Evolutionary conservation across 2,797 vertebrate species (phyloP), one percentile per base, ranked within the genome.

Genomic region (Tangara arthus): DNA sequence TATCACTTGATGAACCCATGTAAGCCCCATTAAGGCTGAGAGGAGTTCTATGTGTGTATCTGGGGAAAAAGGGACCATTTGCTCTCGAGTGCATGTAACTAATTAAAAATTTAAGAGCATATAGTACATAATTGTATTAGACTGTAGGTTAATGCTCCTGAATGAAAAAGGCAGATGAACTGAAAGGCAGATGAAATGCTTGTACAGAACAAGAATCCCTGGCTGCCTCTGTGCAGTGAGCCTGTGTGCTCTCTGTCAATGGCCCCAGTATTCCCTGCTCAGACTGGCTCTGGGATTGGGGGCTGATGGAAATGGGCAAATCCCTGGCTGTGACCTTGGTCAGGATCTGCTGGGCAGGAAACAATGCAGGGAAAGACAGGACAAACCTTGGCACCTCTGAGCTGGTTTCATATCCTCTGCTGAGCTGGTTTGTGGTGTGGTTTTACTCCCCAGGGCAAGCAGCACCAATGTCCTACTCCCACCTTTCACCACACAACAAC

Each of bases 61-160:
- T 17, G 46, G 75, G 57, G 39, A 0, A 24, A 64, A 79, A 65
- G 42, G 64, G 46, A 78, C 79, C 72, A 52, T 92, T 95, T 93
- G 57, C 79, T 90, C 53, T 81, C 1, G 0, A 92, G 72, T 81
- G 65, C 72, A 42, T 83, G 47, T 72, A 81, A 88, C 65, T 86
- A 89, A 96, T 92, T 91, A 95, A 94, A 95, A 92, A 94, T 94
- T 89, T 82, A 95, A 87, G 12, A 83, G 61, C 55, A 92, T 65
- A 83, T 66, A 93, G 90, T 56, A 73, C 76, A 16, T 89, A 41
- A 87, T 87, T 89, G n/a, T 85, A 84, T 78, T n/a, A 79, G 82
- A 59, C 69, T 69, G 57, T 57, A 89, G 87, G 89, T 94, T 95
- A 93, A 91, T 91, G 82, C 55, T 87, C 8, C 72, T 86, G 89